Base-by-base conservation (phyloP, 35 echinoderm and acorn worm species). In the Ophiothrix spiculata region DNA sequence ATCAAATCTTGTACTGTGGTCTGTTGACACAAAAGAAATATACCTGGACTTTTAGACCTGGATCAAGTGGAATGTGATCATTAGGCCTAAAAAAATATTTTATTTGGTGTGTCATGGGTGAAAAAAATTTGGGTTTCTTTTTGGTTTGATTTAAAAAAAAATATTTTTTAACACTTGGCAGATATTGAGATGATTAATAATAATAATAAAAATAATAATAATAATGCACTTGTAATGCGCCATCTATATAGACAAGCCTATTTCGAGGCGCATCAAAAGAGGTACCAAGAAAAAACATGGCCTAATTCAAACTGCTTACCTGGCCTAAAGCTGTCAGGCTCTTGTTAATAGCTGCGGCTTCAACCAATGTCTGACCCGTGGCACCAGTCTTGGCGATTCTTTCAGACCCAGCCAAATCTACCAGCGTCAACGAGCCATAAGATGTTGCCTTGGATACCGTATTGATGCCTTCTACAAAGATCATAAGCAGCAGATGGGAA, bases 301-400 rank as follows among this genome's bases (percentile, higher is more conserved):
- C 33, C 33, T 74, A 32, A 6, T 25, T 1, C 0, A 40, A 23
- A 29, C 75, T 40, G 41, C 78, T 80, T 45, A 97, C 95, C 91
- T 97, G 95, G 75, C 95, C 95, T 15, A 97, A 64, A 10, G 95
- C 90, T 13, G 95, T 97, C 39, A 97, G 87, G 56, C 29, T 90
- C 45, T 97, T 97, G 49, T 97, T 97, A 64, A 97, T 97, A n/a
- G 95, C 95, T 74, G 95, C 95, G 36, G 95, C 95, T 41, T 97
- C 95, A 17, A 97, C 95, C n/a, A 93, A 75, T 6, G 87, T 93
- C 73, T 93, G 95, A 79, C 95, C 95, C 34, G 95, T 90, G 42
- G 95, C 95, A 25, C 88, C 95, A 33, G 95, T 97, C 88, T 97
- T 97, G 63, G 90, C 89, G 34, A 97, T 97, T 31, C 95, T 56